phyloP scores from a whole-genome alignment of 2,888 invertebrate species.

The Drepanosiphum platanoidis region DNA sequence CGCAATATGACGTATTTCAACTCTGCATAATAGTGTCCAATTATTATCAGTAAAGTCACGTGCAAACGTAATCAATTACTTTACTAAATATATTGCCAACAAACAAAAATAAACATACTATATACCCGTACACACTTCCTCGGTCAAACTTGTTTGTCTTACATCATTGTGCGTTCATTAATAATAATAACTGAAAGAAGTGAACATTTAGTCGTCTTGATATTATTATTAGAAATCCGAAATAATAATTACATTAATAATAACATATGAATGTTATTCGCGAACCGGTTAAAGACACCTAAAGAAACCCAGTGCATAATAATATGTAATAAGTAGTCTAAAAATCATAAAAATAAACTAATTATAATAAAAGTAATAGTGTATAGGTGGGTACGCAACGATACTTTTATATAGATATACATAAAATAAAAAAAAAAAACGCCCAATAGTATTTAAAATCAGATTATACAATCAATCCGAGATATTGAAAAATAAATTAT shows the following conservation, averaged over 20 bases:
- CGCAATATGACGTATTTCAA: not conserved
- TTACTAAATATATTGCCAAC: conserved; percentile 13
- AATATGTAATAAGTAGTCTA: not conserved
- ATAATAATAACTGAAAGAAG: not conserved
- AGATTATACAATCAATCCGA: not conserved
- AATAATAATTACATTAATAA: not conserved
- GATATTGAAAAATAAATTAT: not conserved
- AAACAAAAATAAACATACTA: not conserved
- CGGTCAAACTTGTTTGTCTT: conserved; percentile 4
- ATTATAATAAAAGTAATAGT: conserved; percentile 27
- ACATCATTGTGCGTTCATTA: not conserved
- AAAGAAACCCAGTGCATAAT: not conserved
- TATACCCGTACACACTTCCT: not conserved
- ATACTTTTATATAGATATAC: too few relatives aligned
- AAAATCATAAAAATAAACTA: conserved; percentile 2
- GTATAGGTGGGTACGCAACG: not conserved
- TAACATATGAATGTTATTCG: not conserved
- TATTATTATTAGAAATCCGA: not conserved
- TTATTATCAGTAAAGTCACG: conserved; percentile 35
- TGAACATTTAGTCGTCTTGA: conserved; percentile 4
- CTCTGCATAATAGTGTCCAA: not conserved
- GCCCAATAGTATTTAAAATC: not conserved
- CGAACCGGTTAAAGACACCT: not conserved
- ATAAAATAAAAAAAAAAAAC: not conserved
- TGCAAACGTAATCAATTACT: conserved; percentile 7